Evolutionary conservation across 2,113 vertebrate genomes (phyloP), one percentile per base, ranked within the genome.

Genomic region (Chamaea fasciata): DNA sequence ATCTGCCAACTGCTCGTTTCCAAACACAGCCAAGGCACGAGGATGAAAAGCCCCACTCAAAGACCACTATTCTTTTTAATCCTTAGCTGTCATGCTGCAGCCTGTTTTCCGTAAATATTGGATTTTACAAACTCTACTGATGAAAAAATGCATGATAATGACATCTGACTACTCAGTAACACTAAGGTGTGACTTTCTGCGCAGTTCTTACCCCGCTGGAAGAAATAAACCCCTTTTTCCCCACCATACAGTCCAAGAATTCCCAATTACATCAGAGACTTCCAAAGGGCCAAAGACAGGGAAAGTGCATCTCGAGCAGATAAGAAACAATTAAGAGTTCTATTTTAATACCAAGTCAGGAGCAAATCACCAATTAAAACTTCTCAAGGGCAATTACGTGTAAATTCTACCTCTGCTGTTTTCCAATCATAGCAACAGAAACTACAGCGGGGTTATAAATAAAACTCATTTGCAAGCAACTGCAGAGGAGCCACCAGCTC

Each of bases 391-490:
- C 77, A 95, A 95, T 93, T 90, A 95, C 22, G 79, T 85, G 79
- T 67, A 77, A 96, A 87, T 95, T 90, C 87, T 88, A 95, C 70
- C 87, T 89, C 75, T 94, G 82, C 92, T 96, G 86, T 92, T 96
- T 96, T 89, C 89, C 92, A 90, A 65, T 96, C 95, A 90, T 90
- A 96, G 94, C 90, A 96, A 93, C 95, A 95, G 92, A 94, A 94
- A 92, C 95, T 93, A 94, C 76, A 90, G 83, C 85, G 56, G 9
- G 49, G 86, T 93, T 96, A 92, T 89, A 96, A 96, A 97, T 96
- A 96, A 94, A 93, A 78, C 83, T 83, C 76, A 83, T 94, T 94
- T 90, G 93, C 95, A 90, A 94, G 90, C 44, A 71, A 92, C 44
- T 83, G 69, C 92, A 52, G 13, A 30, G 83, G 84, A 93, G 65